phyloP scores from a whole-genome alignment of 2,797 vertebrate genomes.

The Bradypodion pumilum region DNA sequence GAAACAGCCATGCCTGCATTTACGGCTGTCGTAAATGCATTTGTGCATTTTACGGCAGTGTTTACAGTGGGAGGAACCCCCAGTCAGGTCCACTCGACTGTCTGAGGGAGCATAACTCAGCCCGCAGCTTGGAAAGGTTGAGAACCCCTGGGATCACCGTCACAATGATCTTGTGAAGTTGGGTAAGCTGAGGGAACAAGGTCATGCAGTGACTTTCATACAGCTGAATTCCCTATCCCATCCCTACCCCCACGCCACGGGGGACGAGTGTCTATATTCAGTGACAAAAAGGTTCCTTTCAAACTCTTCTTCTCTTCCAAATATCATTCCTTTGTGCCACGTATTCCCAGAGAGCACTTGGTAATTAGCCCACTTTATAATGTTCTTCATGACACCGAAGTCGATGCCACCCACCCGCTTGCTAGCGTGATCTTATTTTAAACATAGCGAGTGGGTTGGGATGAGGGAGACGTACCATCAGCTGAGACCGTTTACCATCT shows the following conservation, averaged over 20 bases:
- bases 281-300: rapidly evolving
- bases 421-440: neutral
- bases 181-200: neutral
- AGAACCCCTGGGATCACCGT: too few species aligned
- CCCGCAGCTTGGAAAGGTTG: too few species aligned
- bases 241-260: too few species aligned
- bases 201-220: neutral
- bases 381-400: neutral
- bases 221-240: neutral
- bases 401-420: neutral
- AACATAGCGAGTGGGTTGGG: neutral
- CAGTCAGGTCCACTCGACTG: too few species aligned
- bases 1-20: too few species aligned
- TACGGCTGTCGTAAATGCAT: too few species aligned
- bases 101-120: too few species aligned
- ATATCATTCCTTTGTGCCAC: neutral
- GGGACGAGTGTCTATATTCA: rapidly evolving
- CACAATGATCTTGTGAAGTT: too few species aligned
- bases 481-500: too few species aligned
- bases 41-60: too few species aligned
- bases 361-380: neutral
- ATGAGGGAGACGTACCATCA: neutral
- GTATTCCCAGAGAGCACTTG: neutral
- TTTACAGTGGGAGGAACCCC: too few species aligned
- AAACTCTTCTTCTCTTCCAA: neutral